Evolutionary conservation across 2,113 vertebrate species (phyloP), one percentile per base, ranked within the genome.

Genomic region (Odontesthes bonariensis): DNA sequence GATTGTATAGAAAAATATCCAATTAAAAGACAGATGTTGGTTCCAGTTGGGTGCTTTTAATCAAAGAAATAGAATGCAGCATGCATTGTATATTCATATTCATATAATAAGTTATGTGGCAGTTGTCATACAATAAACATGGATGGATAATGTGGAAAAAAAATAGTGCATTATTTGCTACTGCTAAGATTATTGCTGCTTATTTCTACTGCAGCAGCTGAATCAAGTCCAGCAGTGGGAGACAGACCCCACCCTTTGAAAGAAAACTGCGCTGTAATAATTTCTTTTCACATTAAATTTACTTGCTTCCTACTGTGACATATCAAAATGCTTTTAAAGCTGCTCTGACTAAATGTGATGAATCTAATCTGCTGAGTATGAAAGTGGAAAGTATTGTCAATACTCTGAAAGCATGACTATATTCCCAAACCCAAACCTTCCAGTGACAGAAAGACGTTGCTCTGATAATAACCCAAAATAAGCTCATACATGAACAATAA

Each of bases 221-320:
- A 57, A 35, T 4, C 8, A 66, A 46, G 67, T 44, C 12, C 47
- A 59, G 55, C 12, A 40, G 38, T 6, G 33, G 57, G 22, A 65
- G n/a, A n/a, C 42, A n/a, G 47, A 35, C 42, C 35, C 78, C 79
- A 84, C 60, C 86, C 27, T 69, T 82, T 71, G 87, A 72, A 46
- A 0, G 5, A 17, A 69, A 13, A 5, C 1, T n/a, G 11, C 38
- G 51, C 52, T 68, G 53, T 2, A 69, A 74, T 0, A 32, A 31
- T 55, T 32, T 55, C 23, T 32, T 6, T 57, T 69, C 14, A 69
- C 35, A 38, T 38, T 38, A 1, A 38, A 38, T 38, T 38, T 5
- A 38, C 35, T 38, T 10, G 10, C 10, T 6, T 11, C 27, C 16
- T 32, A 10, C 3, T 22, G 4, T 22, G 12, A 22, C 11, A 38